Percentiles rank a stretch among this genome's conserved stretches.
phyloP scores from a whole-genome alignment of 2,113 vertebrate genomes.

The Upupa epops region DNA sequence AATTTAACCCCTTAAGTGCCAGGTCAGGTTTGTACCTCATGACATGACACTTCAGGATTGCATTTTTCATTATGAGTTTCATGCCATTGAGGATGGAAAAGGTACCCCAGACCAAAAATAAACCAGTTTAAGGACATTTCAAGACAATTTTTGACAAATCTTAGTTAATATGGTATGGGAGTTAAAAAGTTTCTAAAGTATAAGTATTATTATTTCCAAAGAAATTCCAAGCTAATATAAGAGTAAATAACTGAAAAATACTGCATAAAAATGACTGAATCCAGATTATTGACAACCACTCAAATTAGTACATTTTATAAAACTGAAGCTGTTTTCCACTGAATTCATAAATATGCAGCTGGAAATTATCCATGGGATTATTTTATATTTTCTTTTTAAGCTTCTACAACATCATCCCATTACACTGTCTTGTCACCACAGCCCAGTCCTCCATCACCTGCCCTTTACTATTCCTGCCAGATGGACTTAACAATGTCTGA shows the following conservation, averaged over 20 bases:
- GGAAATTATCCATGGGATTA: not conserved
- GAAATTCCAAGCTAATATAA: not conserved
- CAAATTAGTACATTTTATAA: not conserved
- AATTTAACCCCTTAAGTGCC: not conserved
- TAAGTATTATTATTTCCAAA: not conserved
- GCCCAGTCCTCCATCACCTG: not conserved
- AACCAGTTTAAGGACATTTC: not conserved
- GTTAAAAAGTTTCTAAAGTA: not conserved
- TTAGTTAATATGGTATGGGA: not conserved
- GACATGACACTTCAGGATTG: not conserved
- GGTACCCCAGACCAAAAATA: not conserved
- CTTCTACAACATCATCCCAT: not conserved
- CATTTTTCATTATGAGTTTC: not conserved
- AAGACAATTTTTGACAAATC: not conserved
- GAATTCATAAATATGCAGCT: not conserved
- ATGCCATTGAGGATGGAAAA: not conserved
- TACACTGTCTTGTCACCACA: not conserved
- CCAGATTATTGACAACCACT: not conserved
- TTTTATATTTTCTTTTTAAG: not conserved
- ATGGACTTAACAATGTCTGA: not conserved
- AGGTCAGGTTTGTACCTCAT: not conserved
- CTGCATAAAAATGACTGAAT: not conserved
- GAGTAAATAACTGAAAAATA: not conserved
- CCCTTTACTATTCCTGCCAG: not conserved
- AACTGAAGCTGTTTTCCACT: too few species aligned